Evolutionary conservation across 2,113 vertebrate species (phyloP), one percentile per base, ranked within the genome.

Genomic region (Centropristis striata): DNA sequence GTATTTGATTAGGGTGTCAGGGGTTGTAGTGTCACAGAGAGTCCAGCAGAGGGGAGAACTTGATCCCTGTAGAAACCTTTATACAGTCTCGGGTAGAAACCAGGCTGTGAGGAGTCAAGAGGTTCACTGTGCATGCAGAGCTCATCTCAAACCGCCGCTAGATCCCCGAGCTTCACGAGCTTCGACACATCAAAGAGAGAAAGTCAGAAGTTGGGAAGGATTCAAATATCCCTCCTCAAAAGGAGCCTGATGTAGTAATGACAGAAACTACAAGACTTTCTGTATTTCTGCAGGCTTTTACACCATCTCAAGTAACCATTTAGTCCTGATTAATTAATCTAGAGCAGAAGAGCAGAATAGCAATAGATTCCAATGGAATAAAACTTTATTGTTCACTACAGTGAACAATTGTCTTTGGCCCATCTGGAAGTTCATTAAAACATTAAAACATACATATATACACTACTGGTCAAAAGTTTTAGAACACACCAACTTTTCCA

Each of bases 11-110:
- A 18, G 37, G 20, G 23, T n/a, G n/a, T 27, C 46, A 39, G 20
- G 66, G 36, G 18, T 6, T 78, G 72, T 65, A 49, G 72, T 59
- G 53, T 71, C 42, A 54, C 21, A 21, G 20, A 47, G 18, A 71
- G 49, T 61, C 49, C 78, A 84, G 54, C 65, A 63, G 44, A 72
- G 51, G 47, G 53, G 55, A 57, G 21, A 53, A 44, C 5, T 37
- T 20, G 41, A 49, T 64, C 37, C 53, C 23, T 47, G 72, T 20
- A 32, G 37, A 58, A 41, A 74, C 44, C 3, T n/a, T n/a, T n/a
- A n/a, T n/a, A n/a, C n/a, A n/a, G n/a, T n/a, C n/a, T n/a, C n/a
- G n/a, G n/a, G n/a, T n/a, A n/a, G n/a, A 58, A 41, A 74, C 44
- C 3, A 27, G 46, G 44, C 60, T 80, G 42, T 51, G 37, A 67